phyloP scores from a whole-genome alignment of 2,888 invertebrate genomes.

The Eupithecia vulgata region DNA sequence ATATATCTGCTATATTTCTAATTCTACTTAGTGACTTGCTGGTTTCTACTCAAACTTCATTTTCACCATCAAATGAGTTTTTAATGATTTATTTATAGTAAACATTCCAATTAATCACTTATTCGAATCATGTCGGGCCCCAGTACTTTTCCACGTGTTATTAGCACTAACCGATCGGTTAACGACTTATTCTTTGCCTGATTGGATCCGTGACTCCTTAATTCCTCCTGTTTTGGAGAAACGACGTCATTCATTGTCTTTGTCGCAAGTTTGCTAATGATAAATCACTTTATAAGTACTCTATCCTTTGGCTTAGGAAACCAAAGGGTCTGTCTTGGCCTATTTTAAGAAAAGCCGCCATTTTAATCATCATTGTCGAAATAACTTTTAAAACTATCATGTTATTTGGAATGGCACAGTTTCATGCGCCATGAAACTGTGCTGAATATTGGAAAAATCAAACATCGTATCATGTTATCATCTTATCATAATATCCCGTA shows the following conservation, averaged over 20 bases:
- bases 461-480: too few relatives aligned
- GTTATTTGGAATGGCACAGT: too few relatives aligned
- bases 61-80: conserved; percentile 13
- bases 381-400: too few relatives aligned
- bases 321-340: background rate
- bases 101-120: conserved; percentile 14
- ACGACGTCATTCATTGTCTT: conserved; percentile 18
- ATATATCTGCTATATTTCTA: too few relatives aligned
- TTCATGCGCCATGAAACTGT: too few relatives aligned
- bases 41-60: background rate
- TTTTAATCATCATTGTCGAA: too few relatives aligned
- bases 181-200: conserved; percentile 23
- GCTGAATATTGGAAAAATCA: too few relatives aligned
- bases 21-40: background rate
- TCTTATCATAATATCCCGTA: too few relatives aligned
- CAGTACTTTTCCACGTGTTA: conserved; percentile 21
- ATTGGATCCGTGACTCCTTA: conserved; percentile 23
- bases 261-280: conserved; percentile 6
- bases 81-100: conserved; percentile 32
- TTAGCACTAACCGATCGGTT: background rate
- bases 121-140: conserved; percentile 24
- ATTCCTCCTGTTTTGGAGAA: conserved; percentile 25
- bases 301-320: background rate
- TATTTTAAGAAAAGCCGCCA: background rate
- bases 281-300: background rate